Evolutionary conservation across 2,113 vertebrate species (phyloP).

Genomic region (Daphoenositta chrysoptera): DNA sequence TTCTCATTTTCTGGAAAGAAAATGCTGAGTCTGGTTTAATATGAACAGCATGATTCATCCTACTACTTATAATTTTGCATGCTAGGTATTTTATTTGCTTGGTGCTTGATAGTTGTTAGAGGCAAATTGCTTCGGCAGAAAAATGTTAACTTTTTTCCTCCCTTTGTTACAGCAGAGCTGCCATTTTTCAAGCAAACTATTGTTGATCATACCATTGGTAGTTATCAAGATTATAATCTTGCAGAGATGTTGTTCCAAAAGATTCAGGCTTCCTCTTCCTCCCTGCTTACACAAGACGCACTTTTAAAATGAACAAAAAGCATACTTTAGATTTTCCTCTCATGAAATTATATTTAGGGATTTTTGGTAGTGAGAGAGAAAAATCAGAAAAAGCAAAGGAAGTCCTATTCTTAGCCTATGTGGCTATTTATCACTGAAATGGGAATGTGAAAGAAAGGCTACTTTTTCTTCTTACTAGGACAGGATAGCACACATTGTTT

Average conservation of each 20-base stretch:
- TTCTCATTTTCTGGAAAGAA: slow-evolving; percentile 75
- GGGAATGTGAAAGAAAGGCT: not conserved
- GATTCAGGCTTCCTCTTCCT: not conserved
- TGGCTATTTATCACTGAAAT: not conserved
- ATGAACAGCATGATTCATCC: slow-evolving; percentile 80
- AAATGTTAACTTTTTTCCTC: slow-evolving; percentile 31
- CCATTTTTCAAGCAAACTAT: slow-evolving; percentile 5
- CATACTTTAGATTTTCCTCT: not conserved
- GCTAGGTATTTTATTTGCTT: slow-evolving; percentile 67
- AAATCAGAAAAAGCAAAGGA: not conserved
- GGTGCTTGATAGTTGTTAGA: slow-evolving; percentile 38
- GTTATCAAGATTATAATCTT: not conserved
- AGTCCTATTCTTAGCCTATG: not conserved
- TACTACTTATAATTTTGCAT: slow-evolving; percentile 66
- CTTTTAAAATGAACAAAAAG: not conserved
- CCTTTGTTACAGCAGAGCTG: not conserved
- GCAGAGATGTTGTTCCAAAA: not conserved
- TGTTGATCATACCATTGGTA: not conserved
- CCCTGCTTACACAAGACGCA: not conserved
- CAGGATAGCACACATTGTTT: not conserved
- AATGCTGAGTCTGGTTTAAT: slow-evolving; percentile 80
- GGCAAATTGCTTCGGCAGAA: slow-evolving; percentile 50
- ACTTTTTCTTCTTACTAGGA: not conserved
- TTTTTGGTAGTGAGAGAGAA: not conserved
- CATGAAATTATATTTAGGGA: not conserved